Percentiles rank a stretch among this genome's conserved stretches.
These are phyloP conservation scores for Mustela erminea DNA, from an alignment of 2,797 vertebrate species.

Conservation along the genomic window DNA sequence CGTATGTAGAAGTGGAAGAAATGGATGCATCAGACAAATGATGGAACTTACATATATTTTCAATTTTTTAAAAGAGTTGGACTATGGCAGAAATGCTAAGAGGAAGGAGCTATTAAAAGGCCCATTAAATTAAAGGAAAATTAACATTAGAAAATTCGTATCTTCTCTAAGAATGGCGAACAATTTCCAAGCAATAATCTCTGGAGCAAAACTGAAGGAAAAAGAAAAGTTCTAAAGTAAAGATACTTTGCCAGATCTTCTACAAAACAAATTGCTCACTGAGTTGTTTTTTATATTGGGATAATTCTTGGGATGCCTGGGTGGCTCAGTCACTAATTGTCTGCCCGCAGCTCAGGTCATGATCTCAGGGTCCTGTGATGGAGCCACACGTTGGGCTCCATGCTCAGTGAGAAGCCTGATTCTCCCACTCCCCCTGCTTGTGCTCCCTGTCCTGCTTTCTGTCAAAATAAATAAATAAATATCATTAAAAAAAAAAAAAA, in stretches of 20 bases:
- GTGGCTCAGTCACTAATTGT: too few species aligned
- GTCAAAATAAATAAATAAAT: too few species aligned
- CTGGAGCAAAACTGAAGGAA: neutral
- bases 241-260: neutral
- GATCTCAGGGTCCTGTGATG: too few species aligned
- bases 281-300: too few species aligned
- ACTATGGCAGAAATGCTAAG: neutral
- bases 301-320: too few species aligned
- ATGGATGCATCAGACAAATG: neutral
- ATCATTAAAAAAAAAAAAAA: too few species aligned
- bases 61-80: neutral
- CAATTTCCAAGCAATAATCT: slow-evolving; percentile 4
- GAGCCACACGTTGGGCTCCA: too few species aligned
- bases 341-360: too few species aligned
- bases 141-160: neutral
- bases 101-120: neutral
- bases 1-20: neutral
- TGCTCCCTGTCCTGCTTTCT: too few species aligned
- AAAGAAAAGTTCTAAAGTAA: slow-evolving; percentile 26
- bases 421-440: too few species aligned
- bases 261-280: neutral
- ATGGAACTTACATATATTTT: neutral
- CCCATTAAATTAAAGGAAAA: neutral
- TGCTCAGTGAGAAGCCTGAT: too few species aligned
- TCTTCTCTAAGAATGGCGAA: neutral